Conservation (phyloP, 2,113 vertebrate species). For the Semnornis frantzii region DNA sequence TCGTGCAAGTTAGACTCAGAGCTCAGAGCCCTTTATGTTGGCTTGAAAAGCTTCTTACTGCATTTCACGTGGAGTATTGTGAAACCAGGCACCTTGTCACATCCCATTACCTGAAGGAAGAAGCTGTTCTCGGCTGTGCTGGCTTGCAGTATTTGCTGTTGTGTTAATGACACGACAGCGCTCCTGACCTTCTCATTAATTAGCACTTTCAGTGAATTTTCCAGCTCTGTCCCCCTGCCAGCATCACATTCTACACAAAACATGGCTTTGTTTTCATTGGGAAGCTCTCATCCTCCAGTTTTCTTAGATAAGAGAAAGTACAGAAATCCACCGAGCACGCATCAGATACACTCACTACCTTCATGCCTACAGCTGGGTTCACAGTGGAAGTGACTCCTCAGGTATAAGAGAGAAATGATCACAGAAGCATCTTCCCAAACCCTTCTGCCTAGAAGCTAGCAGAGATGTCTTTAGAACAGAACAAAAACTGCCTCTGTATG, state of each 20-base stretch:
- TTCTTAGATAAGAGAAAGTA: not conserved
- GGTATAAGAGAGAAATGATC: not conserved
- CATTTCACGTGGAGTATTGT: not conserved
- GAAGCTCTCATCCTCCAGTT: not conserved
- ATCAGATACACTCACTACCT: not conserved
- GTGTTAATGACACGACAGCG: not conserved
- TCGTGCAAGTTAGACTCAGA: not conserved
- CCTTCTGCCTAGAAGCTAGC: not conserved
- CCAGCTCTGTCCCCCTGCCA: not conserved
- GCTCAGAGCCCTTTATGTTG: not conserved
- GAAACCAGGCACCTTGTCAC: constrained; percentile 11
- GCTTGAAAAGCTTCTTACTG: not conserved
- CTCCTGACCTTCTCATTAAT: constrained; percentile 38
- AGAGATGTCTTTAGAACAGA: not conserved
- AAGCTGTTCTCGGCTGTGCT: not conserved
- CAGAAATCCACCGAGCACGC: not conserved
- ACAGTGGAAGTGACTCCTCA: not conserved
- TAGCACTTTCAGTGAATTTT: constrained; percentile 12
- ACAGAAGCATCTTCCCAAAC: not conserved
- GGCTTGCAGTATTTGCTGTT: not conserved
- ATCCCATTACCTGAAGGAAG: not conserved
- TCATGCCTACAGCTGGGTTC: not conserved
- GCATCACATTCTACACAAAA: not conserved
- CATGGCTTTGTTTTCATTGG: not conserved
- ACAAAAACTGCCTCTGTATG: not conserved